phyloP scores from a whole-genome alignment of 2,113 vertebrate species.

The Bolborhynchus lineola region DNA sequence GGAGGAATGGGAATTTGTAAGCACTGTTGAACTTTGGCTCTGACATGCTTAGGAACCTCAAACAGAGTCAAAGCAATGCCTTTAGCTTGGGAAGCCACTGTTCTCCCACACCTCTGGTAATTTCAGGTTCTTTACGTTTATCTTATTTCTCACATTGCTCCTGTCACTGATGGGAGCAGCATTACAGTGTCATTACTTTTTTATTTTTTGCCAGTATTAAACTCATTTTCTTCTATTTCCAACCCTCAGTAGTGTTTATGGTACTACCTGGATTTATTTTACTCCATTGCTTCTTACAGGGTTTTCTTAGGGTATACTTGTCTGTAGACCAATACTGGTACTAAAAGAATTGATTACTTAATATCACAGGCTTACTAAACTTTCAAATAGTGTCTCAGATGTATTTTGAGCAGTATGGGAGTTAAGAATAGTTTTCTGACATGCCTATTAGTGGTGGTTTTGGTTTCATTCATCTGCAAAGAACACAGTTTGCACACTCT shows the following conservation, averaged over 20 bases:
- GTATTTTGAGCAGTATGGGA: background rate
- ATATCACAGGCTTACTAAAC: background rate
- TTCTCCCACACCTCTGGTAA: background rate
- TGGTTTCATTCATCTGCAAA: background rate
- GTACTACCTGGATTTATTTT: background rate
- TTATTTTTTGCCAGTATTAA: background rate
- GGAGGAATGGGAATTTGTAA: background rate
- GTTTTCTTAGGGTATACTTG: background rate
- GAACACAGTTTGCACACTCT: background rate
- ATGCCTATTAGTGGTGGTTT: background rate
- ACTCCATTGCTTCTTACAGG: background rate
- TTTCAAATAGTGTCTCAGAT: background rate
- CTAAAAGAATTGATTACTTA: background rate
- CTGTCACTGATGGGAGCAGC: background rate
- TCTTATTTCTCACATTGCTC: background rate
- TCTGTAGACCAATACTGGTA: background rate
- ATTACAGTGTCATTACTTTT: background rate
- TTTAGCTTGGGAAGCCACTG: background rate
- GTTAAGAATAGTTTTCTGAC: background rate
- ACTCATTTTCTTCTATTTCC: background rate
- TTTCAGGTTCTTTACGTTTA: background rate
- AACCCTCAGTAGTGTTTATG: background rate
- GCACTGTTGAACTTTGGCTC: background rate
- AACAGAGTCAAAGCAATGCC: background rate
- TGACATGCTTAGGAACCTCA: background rate